phyloP scores from a whole-genome alignment of 2,888 invertebrate genomes.

The Lithophane ornitopus region DNA sequence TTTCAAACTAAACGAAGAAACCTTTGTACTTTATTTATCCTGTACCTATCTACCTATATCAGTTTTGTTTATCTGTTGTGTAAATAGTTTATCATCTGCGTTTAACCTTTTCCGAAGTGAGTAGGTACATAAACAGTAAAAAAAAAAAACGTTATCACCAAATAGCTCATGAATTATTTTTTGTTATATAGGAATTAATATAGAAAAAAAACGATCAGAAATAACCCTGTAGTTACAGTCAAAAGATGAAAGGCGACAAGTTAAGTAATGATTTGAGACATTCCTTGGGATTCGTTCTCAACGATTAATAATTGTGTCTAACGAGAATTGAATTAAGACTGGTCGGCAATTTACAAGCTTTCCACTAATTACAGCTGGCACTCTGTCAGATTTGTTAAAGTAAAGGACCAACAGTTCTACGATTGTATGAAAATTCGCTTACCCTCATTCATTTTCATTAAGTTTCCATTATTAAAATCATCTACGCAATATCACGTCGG shows the following conservation, averaged over 20 bases:
- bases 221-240: not conserved
- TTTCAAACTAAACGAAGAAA: not conserved
- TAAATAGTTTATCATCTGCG: not conserved
- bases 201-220: constrained; percentile 17
- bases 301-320: constrained; percentile 37
- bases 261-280: constrained; percentile 5
- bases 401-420: constrained; percentile 16
- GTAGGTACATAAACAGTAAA: not conserved
- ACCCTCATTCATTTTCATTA: constrained; percentile 13
- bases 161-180: constrained; percentile 11
- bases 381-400: constrained; percentile 34
- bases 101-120: not conserved
- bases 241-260: constrained; percentile 21
- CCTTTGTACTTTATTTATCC: not conserved
- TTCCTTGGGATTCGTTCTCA: constrained; percentile 9
- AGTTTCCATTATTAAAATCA: not conserved
- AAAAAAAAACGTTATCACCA: not conserved
- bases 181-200: too few species aligned
- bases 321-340: constrained; percentile 40
- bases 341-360: constrained; percentile 33
- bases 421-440: constrained; percentile 6
- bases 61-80: not conserved
- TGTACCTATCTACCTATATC: too few species aligned
- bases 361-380: constrained; percentile 25
- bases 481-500: not conserved